phyloP scores from a whole-genome alignment of 2,888 invertebrate species.

The Cantharis rufa region DNA sequence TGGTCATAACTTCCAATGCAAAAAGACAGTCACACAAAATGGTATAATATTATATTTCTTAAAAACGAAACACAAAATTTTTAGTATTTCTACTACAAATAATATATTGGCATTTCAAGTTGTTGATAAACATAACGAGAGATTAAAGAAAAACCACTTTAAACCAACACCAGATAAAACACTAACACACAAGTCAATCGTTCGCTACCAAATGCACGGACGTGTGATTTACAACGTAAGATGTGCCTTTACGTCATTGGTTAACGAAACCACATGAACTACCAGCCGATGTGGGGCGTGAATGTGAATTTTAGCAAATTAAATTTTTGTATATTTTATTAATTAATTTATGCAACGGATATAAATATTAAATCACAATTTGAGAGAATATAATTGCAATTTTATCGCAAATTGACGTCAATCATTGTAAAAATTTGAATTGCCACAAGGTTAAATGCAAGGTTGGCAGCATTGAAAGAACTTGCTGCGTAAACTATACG shows the following conservation, averaged over 20 bases:
- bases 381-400: background rate
- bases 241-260: slow-evolving; percentile 2
- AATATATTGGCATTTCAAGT: background rate
- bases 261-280: background rate
- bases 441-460: background rate
- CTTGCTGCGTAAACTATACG: background rate
- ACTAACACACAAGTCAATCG: background rate
- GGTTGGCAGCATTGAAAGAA: background rate
- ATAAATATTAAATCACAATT: background rate
- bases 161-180: background rate
- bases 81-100: background rate
- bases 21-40: background rate
- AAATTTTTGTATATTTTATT: background rate
- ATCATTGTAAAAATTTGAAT: background rate
- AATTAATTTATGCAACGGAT: background rate
- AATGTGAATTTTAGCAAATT: background rate
- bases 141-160: background rate
- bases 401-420: background rate
- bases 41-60: background rate
- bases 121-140: background rate
- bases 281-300: background rate
- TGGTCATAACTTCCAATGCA: slow-evolving; percentile 33
- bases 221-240: background rate
- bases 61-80: background rate
- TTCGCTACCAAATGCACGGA: background rate